A percentile compares a stretch with the other conserved stretches of the same genome.
These are phyloP conservation scores for Melanotaenia pygmaea DNA, from an alignment of 2,797 vertebrate species.

Conservation along the genomic window DNA sequence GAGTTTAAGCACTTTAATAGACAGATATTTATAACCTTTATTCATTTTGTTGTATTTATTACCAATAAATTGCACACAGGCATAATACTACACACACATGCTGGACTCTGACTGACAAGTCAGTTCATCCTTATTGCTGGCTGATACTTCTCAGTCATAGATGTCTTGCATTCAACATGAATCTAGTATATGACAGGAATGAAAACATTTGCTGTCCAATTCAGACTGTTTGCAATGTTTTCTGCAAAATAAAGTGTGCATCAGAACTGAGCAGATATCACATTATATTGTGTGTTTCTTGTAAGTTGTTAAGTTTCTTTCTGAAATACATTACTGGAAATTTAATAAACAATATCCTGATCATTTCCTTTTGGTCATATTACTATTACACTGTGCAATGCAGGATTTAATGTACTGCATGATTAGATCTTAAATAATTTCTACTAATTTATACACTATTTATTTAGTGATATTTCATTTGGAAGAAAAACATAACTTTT, in stretches of 20 bases:
- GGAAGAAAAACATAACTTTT: constrained; percentile 26
- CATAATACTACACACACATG: too few species aligned
- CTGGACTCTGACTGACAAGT: too few species aligned
- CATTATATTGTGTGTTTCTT: not conserved
- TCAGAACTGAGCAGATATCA: not conserved
- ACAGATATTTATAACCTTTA: not conserved
- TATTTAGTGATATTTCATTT: constrained; percentile 24
- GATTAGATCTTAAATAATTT: not conserved
- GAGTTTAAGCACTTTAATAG: not conserved
- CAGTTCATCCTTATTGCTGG: not conserved
- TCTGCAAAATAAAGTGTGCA: not conserved
- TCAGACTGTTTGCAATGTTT: not conserved
- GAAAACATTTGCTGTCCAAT: not conserved
- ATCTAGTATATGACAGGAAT: not conserved
- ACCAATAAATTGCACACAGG: too few species aligned
- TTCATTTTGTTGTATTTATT: not conserved
- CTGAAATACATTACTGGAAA: not conserved
- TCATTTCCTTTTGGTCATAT: not conserved
- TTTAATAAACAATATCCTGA: not conserved
- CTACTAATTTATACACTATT: not conserved
- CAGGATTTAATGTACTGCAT: not conserved
- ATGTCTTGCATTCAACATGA: too few species aligned
- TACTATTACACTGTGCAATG: not conserved
- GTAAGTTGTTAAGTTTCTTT: not conserved
- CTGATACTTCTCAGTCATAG: not conserved